Base-by-base conservation (phyloP, 2,113 vertebrate species). In the Varanus salvator region DNA sequence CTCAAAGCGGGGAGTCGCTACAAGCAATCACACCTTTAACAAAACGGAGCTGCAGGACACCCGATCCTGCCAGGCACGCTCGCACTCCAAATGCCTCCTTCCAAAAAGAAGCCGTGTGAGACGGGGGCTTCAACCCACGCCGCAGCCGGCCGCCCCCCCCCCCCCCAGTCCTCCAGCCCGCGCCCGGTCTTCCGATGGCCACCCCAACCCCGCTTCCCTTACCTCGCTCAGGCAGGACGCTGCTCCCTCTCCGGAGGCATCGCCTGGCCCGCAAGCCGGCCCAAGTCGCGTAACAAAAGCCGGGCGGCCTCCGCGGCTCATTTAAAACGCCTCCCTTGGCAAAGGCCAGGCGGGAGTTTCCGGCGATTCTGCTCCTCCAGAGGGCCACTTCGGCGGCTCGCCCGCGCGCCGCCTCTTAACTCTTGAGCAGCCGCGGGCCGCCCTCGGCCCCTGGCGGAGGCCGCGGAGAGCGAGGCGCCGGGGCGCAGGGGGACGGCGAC, bases 151-250 rank as follows among this genome's bases (percentile, higher is more conserved):
- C 15, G 57, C 9, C 9, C 15, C 57, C 57, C 6, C 25, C 57
- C 23, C 81, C 23, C 81, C 38, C 38, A 44, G 3, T 44, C 38
- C 38, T 44, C 38, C 38, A 44, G 38, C 38, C 64, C 38, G 81
- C 48, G 34, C 72, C 72, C 31, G 14, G 25, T 12, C 14, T 31
- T 48, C 54, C 27, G 6, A 9, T 31, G 8, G 29, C 69, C 2
- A 31, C 0, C n/a, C n/a, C 71, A 23, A 21, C 1, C 1, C 8
- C 25, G 27, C 21, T 34, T 2, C 3, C 14, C 6, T 84, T 95
- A 96, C 96, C 96, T 95, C 23, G 68, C 89, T 93, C 89, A 88
- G 89, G 91, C 81, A 2, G 94, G 94, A 72, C 87, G 38, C 81
- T 81, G 91, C 17, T 84, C 92, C 64, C 94, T 64, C 94, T 93